These are phyloP conservation scores for Esox lucius DNA, from an alignment of 2,797 vertebrate genomes.

Conservation along the genomic window DNA sequence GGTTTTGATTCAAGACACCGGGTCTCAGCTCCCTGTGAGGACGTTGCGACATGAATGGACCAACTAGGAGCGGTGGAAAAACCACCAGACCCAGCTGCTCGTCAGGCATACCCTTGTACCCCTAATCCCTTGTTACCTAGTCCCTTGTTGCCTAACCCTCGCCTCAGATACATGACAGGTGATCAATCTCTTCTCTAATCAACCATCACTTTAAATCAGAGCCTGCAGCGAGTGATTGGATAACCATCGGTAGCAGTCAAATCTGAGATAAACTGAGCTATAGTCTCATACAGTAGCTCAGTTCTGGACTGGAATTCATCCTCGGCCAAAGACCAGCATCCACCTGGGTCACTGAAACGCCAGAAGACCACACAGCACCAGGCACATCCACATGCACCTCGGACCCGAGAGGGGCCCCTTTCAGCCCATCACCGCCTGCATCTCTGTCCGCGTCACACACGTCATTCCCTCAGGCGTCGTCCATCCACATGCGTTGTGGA, in stretches of 20 bases:
- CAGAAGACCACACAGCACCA: too few relatives aligned
- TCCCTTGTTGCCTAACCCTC: background rate
- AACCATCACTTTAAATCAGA: background rate
- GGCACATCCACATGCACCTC: too few relatives aligned
- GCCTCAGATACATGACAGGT: background rate
- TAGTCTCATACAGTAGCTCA: background rate
- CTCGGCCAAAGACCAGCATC: background rate
- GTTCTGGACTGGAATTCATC: background rate
- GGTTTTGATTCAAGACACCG: background rate
- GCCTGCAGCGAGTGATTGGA: background rate
- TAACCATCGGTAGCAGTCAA: background rate
- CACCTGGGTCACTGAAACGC: background rate
- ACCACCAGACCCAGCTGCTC: background rate
- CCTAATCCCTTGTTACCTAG: background rate
- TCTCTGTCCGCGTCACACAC: too few relatives aligned
- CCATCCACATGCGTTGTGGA: too few relatives aligned
- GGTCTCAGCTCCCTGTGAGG: background rate
- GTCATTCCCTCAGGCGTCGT: too few relatives aligned
- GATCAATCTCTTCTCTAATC: background rate
- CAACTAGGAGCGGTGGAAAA: background rate
- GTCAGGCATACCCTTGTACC: background rate
- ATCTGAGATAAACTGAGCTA: background rate
- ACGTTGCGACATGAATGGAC: background rate
- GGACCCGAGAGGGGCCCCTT: too few relatives aligned
- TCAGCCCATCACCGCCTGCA: too few relatives aligned